A percentile compares a stretch with the other conserved stretches of the same genome.
These are phyloP conservation scores for Thymelicus sylvestris DNA, from an alignment of 2,888 invertebrate genomes.

Conservation along the genomic window DNA sequence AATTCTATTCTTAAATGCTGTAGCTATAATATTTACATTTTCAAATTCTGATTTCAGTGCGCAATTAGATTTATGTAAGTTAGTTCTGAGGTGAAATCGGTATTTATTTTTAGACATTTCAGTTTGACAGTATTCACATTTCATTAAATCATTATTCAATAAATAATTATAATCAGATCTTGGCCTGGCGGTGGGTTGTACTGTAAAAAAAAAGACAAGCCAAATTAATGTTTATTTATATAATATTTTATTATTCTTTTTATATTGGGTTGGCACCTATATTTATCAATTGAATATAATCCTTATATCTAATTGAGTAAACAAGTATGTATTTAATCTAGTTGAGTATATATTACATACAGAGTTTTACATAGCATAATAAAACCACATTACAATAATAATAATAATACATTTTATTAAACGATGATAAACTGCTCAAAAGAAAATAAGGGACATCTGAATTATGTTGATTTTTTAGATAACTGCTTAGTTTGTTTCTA, in stretches of 20 bases:
- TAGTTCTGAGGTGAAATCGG: background rate
- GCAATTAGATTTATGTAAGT: constrained; percentile 2
- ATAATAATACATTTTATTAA: no score
- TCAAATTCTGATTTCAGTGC: constrained; percentile 16
- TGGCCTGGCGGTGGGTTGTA: constrained; percentile 2
- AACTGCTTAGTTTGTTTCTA: no score
- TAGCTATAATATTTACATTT: constrained; percentile 38
- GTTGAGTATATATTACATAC: no score
- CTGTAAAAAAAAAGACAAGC: background rate
- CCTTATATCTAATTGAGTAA: no score
- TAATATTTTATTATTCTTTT: constrained; percentile 4
- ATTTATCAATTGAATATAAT: background rate
- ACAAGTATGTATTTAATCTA: no score
- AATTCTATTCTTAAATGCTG: constrained; percentile 42
- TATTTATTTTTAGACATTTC: background rate
- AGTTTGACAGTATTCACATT: no score
- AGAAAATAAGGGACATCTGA: no score
- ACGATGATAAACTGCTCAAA: no score
- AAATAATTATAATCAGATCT: background rate
- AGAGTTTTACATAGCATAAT: no score
- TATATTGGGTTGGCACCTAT: constrained; percentile 5
- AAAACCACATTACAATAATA: no score
- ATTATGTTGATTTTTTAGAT: no score
- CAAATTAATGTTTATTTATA: background rate
- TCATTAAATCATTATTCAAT: no score